These are phyloP conservation scores for Ctenoplectra terminalis DNA, from an alignment of 1,140 invertebrate species.

Conservation along the genomic window DNA sequence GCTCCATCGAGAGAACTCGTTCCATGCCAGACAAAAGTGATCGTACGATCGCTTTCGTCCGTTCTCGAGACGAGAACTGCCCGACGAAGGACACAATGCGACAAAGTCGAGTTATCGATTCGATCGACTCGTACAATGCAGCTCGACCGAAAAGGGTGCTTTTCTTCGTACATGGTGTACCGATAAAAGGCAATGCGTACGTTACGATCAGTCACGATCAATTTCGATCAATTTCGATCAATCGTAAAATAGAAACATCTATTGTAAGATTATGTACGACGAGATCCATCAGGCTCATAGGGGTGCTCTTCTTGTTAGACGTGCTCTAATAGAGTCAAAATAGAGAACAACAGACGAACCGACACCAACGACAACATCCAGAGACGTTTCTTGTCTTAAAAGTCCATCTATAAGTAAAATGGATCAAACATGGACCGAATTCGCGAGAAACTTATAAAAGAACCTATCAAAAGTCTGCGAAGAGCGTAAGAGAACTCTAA, in stretches of 20 bases:
- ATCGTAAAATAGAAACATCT: background rate
- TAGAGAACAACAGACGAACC: slow-evolving; percentile 10
- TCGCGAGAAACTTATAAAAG: too few relatives aligned
- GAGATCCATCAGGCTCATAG: background rate
- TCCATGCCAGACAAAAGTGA: background rate
- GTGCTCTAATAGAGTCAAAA: background rate
- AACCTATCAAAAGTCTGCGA: too few relatives aligned
- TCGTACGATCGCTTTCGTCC: background rate
- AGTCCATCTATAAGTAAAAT: too few relatives aligned
- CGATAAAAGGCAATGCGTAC: background rate
- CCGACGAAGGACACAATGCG: background rate
- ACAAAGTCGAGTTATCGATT: background rate
- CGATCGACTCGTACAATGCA: background rate
- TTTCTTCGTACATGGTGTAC: background rate
- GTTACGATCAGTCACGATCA: background rate
- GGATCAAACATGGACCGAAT: background rate
- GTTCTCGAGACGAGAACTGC: background rate
- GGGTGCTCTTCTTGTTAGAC: background rate
- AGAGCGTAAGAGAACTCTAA: too few relatives aligned
- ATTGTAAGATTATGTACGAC: background rate
- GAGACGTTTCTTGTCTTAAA: background rate
- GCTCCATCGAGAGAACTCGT: background rate
- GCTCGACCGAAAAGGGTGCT: background rate
- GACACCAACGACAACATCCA: slow-evolving; percentile 25
- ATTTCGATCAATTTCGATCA: background rate